Base-by-base conservation (phyloP, 2,888 invertebrate genomes). In the Schrankia costaestrigalis region DNA sequence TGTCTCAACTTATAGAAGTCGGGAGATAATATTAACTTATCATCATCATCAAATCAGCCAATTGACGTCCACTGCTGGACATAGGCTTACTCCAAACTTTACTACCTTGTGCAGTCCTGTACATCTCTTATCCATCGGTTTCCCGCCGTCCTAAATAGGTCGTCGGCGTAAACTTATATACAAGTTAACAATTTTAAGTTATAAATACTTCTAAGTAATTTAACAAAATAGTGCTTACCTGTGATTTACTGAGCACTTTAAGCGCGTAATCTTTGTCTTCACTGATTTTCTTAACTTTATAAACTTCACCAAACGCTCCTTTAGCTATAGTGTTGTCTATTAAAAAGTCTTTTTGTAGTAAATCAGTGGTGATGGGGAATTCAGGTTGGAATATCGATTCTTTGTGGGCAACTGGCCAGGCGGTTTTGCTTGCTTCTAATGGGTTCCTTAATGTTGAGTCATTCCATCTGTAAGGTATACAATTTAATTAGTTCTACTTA, bases 251-350 rank as follows among this genome's bases (percentile, higher is more conserved):
- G 10, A 95, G 89, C 39, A 95, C 93, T 91, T 98, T 98, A 53
- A 97, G 89, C 31, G 97, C 97, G 85, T 93, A 96, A 46, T 91
- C 78, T 59, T 91, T 89, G 41, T 90, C 85, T 37, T 91, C 90
- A 53, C 90, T 90, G 33, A 90, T 89, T 68, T 92, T 91, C 46
- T 89, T 83, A 8, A 95, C 96, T 89, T 94, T 94, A 63, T 94
- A 94, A 3, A 98, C 97, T 78, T 93, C 92, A 11, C 97, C 97
- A 79, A 96, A 98, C 11, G 97, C 94, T 43, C 98, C 97, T 65
- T 92, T 92, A n/a, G 96, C 94, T 67, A 97, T 92, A 41, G 93
- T 90, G 50, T 93, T 90, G 30, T 93, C 68, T 46, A 95, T 90
- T 80, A 90, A 76, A 68, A 91, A 93, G 51, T 90, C 90, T 47